phyloP scores from a whole-genome alignment of 2,888 invertebrate genomes.

The Cephus nigrinus region DNA sequence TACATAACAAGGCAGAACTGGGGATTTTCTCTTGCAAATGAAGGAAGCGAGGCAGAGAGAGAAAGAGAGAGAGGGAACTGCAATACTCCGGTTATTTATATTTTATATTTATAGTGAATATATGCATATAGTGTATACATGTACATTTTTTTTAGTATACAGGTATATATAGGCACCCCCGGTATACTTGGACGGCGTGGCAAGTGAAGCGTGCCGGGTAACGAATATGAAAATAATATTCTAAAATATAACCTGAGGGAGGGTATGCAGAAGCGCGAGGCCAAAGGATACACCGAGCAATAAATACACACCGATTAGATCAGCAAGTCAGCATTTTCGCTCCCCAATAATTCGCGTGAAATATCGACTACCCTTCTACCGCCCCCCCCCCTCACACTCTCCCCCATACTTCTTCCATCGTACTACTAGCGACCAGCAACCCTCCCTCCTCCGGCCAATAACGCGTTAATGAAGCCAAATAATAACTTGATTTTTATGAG shows the following conservation, averaged over 20 bases:
- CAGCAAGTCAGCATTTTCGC: conserved; percentile 46
- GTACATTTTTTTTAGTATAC: too few species aligned
- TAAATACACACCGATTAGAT: conserved; percentile 46
- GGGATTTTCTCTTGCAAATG: too few species aligned
- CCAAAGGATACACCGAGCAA: conserved; percentile 36
- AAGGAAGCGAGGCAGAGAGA: too few species aligned
- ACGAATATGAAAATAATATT: conserved; percentile 30
- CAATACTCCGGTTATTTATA: too few species aligned
- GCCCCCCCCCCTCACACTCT: conserved; percentile 7
- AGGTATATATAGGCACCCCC: not conserved
- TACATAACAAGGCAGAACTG: too few species aligned
- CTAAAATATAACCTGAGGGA: conserved; percentile 5
- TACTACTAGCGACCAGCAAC: not conserved
- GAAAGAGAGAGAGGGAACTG: too few species aligned
- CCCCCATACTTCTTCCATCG: conserved; percentile 17
- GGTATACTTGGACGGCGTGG: not conserved
- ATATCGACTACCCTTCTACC: conserved; percentile 33
- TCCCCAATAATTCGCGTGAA: conserved; percentile 46
- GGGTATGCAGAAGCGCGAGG: not conserved
- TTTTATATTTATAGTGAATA: too few species aligned
- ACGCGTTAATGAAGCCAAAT: conserved; percentile 35
- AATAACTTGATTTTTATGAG: conserved; percentile 31
- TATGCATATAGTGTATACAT: too few species aligned
- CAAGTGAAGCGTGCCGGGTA: conserved; percentile 26
- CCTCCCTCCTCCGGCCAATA: conserved; percentile 25